Conservation (phyloP, 2,888 invertebrate genomes). For the Erebia epiphron region DNA sequence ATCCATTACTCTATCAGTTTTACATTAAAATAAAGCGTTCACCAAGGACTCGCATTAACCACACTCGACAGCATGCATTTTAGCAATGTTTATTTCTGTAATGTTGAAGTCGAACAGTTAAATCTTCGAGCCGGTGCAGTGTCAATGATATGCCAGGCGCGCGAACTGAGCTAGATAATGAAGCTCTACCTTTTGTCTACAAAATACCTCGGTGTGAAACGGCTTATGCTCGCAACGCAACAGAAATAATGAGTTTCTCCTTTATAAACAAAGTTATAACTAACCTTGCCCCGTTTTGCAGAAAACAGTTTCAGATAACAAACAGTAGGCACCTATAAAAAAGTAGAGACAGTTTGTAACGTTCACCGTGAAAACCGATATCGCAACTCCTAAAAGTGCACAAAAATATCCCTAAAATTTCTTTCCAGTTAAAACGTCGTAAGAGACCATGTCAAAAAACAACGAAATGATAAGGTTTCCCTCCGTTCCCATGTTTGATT, state of each 20-base stretch:
- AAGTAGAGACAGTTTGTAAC: conserved; percentile 15
- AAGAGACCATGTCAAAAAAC: conserved; percentile 20
- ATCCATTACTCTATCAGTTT: not conserved
- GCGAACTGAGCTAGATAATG: conserved; percentile 58
- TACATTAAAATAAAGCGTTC: conserved; percentile 21
- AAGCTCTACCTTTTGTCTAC: conserved; percentile 61
- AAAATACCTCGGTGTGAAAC: conserved; percentile 46
- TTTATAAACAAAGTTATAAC: conserved; percentile 57
- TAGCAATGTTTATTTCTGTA: conserved; percentile 49
- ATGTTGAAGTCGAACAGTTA: conserved; percentile 47
- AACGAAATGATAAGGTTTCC: conserved; percentile 21
- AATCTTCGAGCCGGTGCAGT: conserved; percentile 54
- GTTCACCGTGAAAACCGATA: conserved; percentile 14
- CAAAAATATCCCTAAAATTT: conserved; percentile 25
- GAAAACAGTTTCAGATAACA: conserved; percentile 44
- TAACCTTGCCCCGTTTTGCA: conserved; percentile 54
- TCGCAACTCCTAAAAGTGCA: not conserved
- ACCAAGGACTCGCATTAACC: conserved; percentile 27
- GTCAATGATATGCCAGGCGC: conserved; percentile 61
- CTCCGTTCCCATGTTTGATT: conserved; percentile 18
- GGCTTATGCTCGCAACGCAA: conserved; percentile 49
- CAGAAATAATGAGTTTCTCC: conserved; percentile 60
- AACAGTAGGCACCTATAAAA: conserved; percentile 33
- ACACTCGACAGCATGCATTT: conserved; percentile 33
- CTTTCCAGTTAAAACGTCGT: conserved; percentile 32